Base-by-base conservation (phyloP, 2,797 vertebrate genomes). In the Oreochromis mossambicus region DNA sequence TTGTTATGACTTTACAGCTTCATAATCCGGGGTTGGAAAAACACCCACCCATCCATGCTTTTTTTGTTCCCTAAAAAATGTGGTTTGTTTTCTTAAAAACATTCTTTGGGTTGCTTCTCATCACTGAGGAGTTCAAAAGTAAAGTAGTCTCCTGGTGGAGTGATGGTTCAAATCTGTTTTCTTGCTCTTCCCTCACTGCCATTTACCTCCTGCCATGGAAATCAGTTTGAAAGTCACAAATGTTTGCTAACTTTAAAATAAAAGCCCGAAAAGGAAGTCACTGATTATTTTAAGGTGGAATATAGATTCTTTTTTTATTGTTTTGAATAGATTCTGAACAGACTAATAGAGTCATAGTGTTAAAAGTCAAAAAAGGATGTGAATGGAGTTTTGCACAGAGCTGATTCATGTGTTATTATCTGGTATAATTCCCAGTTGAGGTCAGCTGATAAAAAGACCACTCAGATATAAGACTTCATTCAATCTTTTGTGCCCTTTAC, bases 261-360 rank as follows among this genome's bases (percentile, higher is more conserved):
- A 66, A 66, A 41, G 19, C 0, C 34, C 34, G 7, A 66, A 36
- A 63, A 2, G 19, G 11, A 24, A 68, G 36, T 43, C 66, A 6
- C 21, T 46, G 38, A 70, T 1, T 43, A 43, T 24, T 7, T 0
- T 43, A 26, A 41, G 0, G 1, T 38, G 13, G 75, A 24, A n/a
- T 1, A 4, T 6, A 13, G 13, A 54, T 21, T 17, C 0, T 3
- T 9, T 14, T 34, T 36, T n/a, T 10, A 34, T 61, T 61, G 29
- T 0, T n/a, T 4, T 21, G 17, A 66, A 36, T 21, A 9, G 63
- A n/a, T 26, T 70, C 21, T 17, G 21, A 70, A 70, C 0, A 46
- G 66, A 46, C 8, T 26, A 26, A 43, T 9, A 26, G 66, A 70
- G 13, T 70, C 41, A 11, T 3, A 0, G 38, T 10, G 13, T 26